Evolutionary conservation across 1,140 invertebrate species (phyloP).

Genomic region (Nasonia vitripennis): DNA sequence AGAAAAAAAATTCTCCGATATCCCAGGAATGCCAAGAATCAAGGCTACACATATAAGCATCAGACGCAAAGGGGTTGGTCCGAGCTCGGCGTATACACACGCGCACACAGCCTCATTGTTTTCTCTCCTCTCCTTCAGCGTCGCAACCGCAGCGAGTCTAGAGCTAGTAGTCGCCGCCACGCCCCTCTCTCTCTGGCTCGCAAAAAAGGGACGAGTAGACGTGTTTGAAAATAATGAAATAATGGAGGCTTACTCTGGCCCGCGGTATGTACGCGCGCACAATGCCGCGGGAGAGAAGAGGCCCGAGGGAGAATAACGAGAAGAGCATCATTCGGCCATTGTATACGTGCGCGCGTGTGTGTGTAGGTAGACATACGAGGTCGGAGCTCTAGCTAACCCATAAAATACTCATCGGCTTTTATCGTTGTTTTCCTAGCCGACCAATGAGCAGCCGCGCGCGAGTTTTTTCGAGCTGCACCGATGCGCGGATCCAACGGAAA

Average conservation of each 20-base stretch:
- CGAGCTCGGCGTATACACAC: not conserved
- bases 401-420: conserved; percentile 75
- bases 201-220: conserved; percentile 51
- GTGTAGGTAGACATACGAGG: conserved; percentile 55
- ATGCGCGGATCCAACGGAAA: conserved; percentile 67
- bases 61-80: conserved; percentile 28
- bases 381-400: conserved; percentile 61
- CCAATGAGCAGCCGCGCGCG: conserved; percentile 61
- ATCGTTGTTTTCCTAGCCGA: conserved; percentile 71
- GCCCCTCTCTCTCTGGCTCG: not conserved
- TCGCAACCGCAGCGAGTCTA: not conserved
- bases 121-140: not conserved
- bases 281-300: not conserved
- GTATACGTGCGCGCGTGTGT: conserved; percentile 61
- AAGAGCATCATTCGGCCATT: conserved; percentile 59
- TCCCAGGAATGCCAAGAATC: not conserved
- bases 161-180: not conserved
- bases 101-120: not conserved
- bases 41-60: not conserved
- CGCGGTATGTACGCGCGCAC: not conserved
- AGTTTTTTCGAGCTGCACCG: conserved; percentile 41
- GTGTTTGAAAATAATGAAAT: conserved; percentile 73
- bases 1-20: not conserved
- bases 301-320: not conserved
- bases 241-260: conserved; percentile 65